These are phyloP conservation scores for Xenotilapia leptura DNA, from an alignment of 2,113 vertebrate genomes.

Conservation along the genomic window DNA sequence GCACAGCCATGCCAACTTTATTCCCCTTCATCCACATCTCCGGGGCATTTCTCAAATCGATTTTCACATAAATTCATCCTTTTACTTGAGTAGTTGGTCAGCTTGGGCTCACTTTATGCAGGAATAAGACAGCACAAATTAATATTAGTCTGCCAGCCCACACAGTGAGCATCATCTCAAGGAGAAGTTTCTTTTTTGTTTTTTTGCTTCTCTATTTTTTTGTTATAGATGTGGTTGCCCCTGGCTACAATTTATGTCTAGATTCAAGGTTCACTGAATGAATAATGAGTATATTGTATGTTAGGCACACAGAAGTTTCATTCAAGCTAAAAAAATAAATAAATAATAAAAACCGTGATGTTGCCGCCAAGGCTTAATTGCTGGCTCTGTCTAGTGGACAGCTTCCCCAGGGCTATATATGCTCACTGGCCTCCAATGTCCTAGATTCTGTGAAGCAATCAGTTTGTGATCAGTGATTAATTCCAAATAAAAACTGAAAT, in stretches of 20 bases:
- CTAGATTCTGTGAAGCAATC: neutral
- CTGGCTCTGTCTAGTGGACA: neutral
- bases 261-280: neutral
- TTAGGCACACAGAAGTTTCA: neutral
- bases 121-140: neutral
- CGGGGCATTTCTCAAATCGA: neutral
- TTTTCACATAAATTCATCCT: neutral
- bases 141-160: neutral
- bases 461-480: neutral
- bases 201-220: neutral
- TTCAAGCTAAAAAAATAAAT: neutral
- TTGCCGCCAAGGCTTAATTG: neutral
- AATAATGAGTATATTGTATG: neutral
- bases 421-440: neutral
- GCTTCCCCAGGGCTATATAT: neutral
- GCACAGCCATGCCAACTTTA: conserved; percentile 19
- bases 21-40: neutral
- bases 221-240: neutral
- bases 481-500: neutral
- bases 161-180: neutral
- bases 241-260: neutral
- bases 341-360: neutral
- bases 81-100: neutral
- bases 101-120: neutral
- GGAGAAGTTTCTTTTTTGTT: neutral